Conservation (phyloP, 1,140 invertebrate species). For the Callitettix versicolor region DNA sequence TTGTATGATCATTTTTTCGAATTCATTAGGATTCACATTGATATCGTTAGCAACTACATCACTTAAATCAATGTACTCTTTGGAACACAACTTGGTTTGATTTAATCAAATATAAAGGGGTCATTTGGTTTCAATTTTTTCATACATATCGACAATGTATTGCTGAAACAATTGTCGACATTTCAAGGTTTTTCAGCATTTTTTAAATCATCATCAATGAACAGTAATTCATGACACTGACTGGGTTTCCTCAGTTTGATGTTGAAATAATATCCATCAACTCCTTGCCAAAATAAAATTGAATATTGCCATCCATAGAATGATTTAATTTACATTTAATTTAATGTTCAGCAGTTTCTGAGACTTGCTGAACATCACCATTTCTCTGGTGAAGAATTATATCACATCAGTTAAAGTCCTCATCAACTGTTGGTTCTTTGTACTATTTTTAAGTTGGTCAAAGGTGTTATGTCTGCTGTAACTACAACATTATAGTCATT, state of each 20-base stretch:
- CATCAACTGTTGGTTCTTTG: constrained; percentile 33
- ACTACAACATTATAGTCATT: too few relatives aligned
- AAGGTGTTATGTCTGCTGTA: constrained; percentile 30
- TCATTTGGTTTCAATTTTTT: constrained; percentile 31
- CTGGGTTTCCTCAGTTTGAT: constrained; percentile 28
- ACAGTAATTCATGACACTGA: constrained; percentile 24
- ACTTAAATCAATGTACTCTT: constrained; percentile 27
- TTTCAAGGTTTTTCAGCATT: constrained; percentile 26
- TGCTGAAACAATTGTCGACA: constrained; percentile 30
- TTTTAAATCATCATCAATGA: constrained; percentile 24
- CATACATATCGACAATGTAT: constrained; percentile 32
- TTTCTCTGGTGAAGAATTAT: constrained; percentile 34
- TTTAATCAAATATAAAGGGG: constrained; percentile 30
- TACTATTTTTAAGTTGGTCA: constrained; percentile 35
- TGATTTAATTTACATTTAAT: too few relatives aligned
- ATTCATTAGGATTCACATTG: constrained; percentile 8
- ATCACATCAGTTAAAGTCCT: constrained; percentile 33
- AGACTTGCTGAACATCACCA: constrained; percentile 29
- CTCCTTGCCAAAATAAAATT: constrained; percentile 36
- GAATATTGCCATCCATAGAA: constrained; percentile 39
- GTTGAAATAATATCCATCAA: constrained; percentile 35
- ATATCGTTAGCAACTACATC: constrained; percentile 18
- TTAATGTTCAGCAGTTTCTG: constrained; percentile 35
- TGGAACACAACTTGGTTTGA: constrained; percentile 29
- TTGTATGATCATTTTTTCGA: constrained; percentile 22